phyloP scores from a whole-genome alignment of 2,797 vertebrate genomes.

The Oryzias sinensis region DNA sequence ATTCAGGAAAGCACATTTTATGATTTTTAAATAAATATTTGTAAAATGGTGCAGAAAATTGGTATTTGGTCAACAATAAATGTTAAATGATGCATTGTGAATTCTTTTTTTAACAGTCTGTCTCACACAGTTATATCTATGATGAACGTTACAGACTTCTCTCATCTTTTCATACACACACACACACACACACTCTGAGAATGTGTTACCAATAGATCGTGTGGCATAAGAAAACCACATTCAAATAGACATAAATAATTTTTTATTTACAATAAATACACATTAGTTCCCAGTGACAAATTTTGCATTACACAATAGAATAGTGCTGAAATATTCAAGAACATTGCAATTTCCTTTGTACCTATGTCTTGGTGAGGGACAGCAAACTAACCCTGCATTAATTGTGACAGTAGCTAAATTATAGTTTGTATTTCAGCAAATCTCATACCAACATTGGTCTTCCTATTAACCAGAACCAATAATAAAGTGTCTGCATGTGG shows the following conservation, averaged over 20 bases:
- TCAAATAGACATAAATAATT: constrained; percentile 74
- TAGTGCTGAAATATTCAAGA: constrained; percentile 71
- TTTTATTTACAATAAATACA: constrained; percentile 82
- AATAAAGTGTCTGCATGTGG: constrained; percentile 19
- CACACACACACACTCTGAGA: no score
- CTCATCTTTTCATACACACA: no score
- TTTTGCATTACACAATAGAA: constrained; percentile 51
- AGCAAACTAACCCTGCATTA: constrained; percentile 15
- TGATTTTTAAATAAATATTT: no score
- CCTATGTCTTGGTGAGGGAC: constrained; percentile 27
- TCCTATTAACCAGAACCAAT: constrained; percentile 31
- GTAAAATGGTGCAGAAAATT: no score
- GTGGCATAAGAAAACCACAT: background rate
- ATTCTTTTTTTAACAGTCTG: no score
- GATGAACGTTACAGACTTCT: no score
- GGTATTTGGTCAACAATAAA: no score
- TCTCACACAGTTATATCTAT: no score
- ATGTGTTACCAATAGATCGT: no score
- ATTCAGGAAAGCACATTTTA: no score
- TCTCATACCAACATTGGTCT: constrained; percentile 16
- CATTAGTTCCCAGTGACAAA: constrained; percentile 55
- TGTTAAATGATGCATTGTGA: no score
- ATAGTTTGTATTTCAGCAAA: constrained; percentile 33
- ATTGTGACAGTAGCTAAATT: constrained; percentile 12
- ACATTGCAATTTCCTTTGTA: constrained; percentile 41